Base-by-base conservation (phyloP, 2,888 invertebrate genomes). In the Diogma glabrata region DNA sequence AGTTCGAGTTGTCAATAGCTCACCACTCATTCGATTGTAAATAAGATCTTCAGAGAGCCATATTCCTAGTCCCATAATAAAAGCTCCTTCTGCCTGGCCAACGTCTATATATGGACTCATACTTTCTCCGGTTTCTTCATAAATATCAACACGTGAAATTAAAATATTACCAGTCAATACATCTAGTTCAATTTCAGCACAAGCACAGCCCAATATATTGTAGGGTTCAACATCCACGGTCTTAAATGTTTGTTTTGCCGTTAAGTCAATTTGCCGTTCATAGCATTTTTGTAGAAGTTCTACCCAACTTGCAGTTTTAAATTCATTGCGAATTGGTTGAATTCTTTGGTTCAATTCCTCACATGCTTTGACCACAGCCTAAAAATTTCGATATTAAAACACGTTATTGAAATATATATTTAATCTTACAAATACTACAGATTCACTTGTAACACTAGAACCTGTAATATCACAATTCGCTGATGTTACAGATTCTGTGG, bases 11-110 rank as follows among this genome's bases (percentile, higher is more conserved):
- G 85, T 84, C 2, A 82, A 67, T 8, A 84, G 67, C 49, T 73
- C 67, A 0, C 86, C 87, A 10, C 75, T 71, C 10, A 62, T 58
- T 12, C 70, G 67, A 52, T 79, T 75, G 61, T 77, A 80, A 6
- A 76, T 62, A 28, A 86, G 61, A 51, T 79, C 74, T 63, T 88
- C 87, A 0, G 73, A 72, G 0, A 83, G 80, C 77, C 81, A 85
- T 49, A 82, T 78, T 1, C 89, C 89, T 1, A 72, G 64, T 52
- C 73, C 84, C 83, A 84, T 83, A 1, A 82, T 62, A 61, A 84
- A 84, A 0, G 83, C 82, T 1, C 87, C 87, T 68, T 83, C 82
- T 9, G 81, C 75, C 71, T 85, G 84, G 12, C 84, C 84, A 16
- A 84, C 70, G 60, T 84, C 84, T 19, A 84, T 67, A 46, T 75